Conservation (phyloP, 2,113 vertebrate genomes). For the Epinephelus fuscoguttatus region DNA sequence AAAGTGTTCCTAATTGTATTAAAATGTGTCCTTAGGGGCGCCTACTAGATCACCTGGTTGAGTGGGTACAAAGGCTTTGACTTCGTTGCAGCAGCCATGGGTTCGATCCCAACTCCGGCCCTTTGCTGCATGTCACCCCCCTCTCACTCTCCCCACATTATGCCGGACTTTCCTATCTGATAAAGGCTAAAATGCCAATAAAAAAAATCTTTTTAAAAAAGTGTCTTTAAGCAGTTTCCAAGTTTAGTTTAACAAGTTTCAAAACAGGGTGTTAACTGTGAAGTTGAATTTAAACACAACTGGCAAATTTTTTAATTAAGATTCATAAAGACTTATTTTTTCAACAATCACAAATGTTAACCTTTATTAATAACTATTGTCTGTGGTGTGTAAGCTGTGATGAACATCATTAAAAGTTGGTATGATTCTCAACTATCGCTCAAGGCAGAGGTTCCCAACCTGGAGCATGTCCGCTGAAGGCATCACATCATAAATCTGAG, state of each 20-base stretch:
- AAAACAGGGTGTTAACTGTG: background rate
- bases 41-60: too few species aligned
- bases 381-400: background rate
- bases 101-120: too few species aligned
- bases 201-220: too few species aligned
- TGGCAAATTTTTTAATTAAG: background rate
- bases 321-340: background rate
- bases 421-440: background rate
- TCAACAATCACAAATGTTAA: too few species aligned
- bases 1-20: background rate
- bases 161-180: too few species aligned
- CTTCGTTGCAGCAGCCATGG: too few species aligned
- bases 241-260: background rate
- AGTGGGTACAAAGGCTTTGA: too few species aligned
- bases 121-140: too few species aligned
- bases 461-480: background rate
- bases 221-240: background rate
- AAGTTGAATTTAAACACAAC: background rate
- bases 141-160: accelerated
- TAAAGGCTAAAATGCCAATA: too few species aligned
- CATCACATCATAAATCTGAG: background rate
- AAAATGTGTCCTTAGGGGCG: background rate
- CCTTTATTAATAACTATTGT: background rate
- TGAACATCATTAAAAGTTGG: too few species aligned
- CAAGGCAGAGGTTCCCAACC: background rate